Percentiles rank a stretch among this genome's conserved stretches.
Conservation (phyloP, 2,113 vertebrate species). For the Callipepla squamata region DNA sequence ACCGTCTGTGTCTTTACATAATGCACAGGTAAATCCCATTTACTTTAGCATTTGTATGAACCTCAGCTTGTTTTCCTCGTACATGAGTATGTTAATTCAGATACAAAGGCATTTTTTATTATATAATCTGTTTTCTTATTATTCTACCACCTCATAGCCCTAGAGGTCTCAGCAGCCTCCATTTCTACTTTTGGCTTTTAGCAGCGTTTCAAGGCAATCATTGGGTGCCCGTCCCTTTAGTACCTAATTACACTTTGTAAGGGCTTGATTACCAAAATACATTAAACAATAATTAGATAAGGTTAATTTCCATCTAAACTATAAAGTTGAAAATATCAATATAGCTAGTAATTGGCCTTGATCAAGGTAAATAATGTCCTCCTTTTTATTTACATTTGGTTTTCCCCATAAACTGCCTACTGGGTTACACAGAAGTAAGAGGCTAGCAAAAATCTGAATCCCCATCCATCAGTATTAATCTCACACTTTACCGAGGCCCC, state of each 20-base stretch:
- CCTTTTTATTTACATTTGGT: conserved; percentile 84
- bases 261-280: conserved; percentile 75
- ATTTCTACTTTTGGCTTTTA: conserved; percentile 1
- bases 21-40: accelerated
- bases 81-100: conserved; percentile 12
- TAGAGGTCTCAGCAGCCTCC: not conserved
- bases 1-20: not conserved
- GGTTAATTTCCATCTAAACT: conserved; percentile 75
- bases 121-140: not conserved
- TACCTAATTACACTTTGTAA: conserved; percentile 73
- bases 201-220: conserved; percentile 36
- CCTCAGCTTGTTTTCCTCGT: not conserved
- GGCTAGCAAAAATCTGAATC: conserved; percentile 83
- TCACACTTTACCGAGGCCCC: conserved; percentile 81
- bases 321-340: conserved; percentile 79
- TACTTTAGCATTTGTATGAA: not conserved
- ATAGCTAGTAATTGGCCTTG: conserved; percentile 82
- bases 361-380: conserved; percentile 82
- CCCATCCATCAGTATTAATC: conserved; percentile 89
- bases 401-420: conserved; percentile 83
- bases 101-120: not conserved
- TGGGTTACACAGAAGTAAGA: conserved; percentile 82
- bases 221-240: conserved; percentile 58
- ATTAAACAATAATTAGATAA: conserved; percentile 82
- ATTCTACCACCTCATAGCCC: not conserved